phyloP scores from a whole-genome alignment of 2,113 vertebrate species.

The Thunnus maccoyii region DNA sequence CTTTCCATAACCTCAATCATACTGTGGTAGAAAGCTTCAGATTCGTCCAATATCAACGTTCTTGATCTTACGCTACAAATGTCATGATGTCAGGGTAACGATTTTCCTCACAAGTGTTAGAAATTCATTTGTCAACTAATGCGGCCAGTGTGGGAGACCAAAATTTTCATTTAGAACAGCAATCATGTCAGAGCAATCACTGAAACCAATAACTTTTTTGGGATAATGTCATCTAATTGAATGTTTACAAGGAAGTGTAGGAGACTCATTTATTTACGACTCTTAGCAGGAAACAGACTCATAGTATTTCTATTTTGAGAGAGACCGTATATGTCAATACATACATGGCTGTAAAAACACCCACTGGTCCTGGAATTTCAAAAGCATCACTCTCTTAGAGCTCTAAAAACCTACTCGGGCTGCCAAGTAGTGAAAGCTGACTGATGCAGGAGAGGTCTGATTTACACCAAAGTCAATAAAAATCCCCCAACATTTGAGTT shows the following conservation, averaged over 20 bases:
- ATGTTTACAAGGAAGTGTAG: slow-evolving; percentile 1
- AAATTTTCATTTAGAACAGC: not conserved
- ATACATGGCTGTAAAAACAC: not conserved
- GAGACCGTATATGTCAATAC: slow-evolving; percentile 6
- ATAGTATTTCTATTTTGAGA: slow-evolving; percentile 23
- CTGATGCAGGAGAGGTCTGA: slow-evolving; percentile 41
- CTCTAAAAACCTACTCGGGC: not conserved
- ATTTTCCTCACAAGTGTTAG: too few species aligned
- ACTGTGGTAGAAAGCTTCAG: too few species aligned
- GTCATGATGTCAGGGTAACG: too few species aligned
- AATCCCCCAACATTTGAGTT: slow-evolving; percentile 31
- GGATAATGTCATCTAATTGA: not conserved
- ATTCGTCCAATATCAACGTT: too few species aligned
- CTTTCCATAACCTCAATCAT: too few species aligned
- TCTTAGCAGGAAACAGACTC: not conserved
- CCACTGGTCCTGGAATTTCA: slow-evolving; percentile 1
- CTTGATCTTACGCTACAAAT: too few species aligned
- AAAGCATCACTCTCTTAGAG: slow-evolving; percentile 19
- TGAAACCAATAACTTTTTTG: not conserved
- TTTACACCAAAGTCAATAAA: slow-evolving; percentile 53
- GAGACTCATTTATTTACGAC: not conserved
- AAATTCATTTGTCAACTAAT: too few species aligned
- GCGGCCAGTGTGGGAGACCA: not conserved
- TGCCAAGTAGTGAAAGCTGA: slow-evolving; percentile 39
- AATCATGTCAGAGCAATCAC: not conserved